These are phyloP conservation scores for Brachypalpus laphriformis DNA, from an alignment of 2,888 invertebrate species.

Conservation along the genomic window DNA sequence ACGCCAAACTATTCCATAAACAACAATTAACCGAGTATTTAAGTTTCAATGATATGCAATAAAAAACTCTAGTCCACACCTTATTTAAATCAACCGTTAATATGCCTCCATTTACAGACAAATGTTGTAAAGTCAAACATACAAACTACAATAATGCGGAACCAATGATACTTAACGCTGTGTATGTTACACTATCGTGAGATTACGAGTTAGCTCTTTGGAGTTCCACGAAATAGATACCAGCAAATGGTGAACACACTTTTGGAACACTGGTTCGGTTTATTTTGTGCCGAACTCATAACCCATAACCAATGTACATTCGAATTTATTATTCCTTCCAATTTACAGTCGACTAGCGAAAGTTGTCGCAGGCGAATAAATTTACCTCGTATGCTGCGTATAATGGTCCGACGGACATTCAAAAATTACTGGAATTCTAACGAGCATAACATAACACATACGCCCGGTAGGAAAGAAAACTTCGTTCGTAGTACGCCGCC, in stretches of 20 bases:
- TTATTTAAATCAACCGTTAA: background rate
- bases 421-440: background rate
- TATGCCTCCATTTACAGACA: background rate
- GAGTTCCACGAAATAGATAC: background rate
- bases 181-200: background rate
- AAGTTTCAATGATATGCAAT: background rate
- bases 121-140: background rate
- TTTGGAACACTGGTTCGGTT: background rate
- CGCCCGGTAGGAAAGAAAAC: background rate
- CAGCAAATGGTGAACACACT: background rate
- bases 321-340: conserved; percentile 4
- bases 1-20: background rate
- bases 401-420: background rate
- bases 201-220: background rate
- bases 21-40: background rate
- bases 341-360: conserved; percentile 23
- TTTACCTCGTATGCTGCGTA: conserved; percentile 8
- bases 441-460: background rate
- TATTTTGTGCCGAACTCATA: background rate
- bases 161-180: background rate
- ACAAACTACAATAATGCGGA: background rate
- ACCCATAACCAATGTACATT: background rate
- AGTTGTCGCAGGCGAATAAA: conserved; percentile 25
- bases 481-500: background rate
- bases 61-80: background rate